These are phyloP conservation scores for Diadophis punctatus DNA, from an alignment of 2,113 vertebrate genomes.

Conservation along the genomic window DNA sequence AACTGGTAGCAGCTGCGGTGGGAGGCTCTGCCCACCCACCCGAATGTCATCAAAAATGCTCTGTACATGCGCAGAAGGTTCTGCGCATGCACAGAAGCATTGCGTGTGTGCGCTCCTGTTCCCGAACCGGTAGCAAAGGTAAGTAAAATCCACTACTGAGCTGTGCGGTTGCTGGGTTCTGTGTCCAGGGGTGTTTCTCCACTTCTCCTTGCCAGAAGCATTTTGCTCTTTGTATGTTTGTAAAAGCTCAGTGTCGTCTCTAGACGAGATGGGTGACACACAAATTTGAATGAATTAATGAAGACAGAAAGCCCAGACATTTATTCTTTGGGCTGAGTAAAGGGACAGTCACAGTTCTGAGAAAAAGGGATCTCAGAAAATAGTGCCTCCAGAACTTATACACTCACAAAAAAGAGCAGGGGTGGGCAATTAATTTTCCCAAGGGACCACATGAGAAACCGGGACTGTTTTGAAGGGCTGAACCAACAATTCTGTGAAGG, in stretches of 20 bases:
- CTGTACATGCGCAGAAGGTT: too few relatives aligned
- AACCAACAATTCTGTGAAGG: too few relatives aligned
- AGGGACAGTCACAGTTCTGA: not conserved
- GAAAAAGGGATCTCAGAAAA: not conserved
- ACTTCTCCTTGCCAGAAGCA: not conserved
- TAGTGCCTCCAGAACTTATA: not conserved
- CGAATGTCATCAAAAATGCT: too few relatives aligned
- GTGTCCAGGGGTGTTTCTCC: not conserved
- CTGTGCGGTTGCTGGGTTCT: not conserved
- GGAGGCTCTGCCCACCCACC: too few relatives aligned
- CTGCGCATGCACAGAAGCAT: too few relatives aligned
- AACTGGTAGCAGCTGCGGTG: too few relatives aligned
- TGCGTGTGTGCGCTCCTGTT: too few relatives aligned
- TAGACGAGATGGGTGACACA: not conserved
- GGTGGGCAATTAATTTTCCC: too few relatives aligned
- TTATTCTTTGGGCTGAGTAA: not conserved
- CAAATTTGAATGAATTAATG: not conserved
- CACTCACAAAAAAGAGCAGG: not conserved
- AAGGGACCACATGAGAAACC: too few relatives aligned
- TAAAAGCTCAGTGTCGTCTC: not conserved
- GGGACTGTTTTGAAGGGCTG: too few relatives aligned
- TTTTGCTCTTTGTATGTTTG: not conserved
- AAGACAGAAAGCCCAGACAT: not conserved
- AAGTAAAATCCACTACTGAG: too few relatives aligned
- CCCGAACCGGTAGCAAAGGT: too few relatives aligned